Evolutionary conservation across 2,888 invertebrate species (phyloP).

Genomic region (Coenonympha glycerion): DNA sequence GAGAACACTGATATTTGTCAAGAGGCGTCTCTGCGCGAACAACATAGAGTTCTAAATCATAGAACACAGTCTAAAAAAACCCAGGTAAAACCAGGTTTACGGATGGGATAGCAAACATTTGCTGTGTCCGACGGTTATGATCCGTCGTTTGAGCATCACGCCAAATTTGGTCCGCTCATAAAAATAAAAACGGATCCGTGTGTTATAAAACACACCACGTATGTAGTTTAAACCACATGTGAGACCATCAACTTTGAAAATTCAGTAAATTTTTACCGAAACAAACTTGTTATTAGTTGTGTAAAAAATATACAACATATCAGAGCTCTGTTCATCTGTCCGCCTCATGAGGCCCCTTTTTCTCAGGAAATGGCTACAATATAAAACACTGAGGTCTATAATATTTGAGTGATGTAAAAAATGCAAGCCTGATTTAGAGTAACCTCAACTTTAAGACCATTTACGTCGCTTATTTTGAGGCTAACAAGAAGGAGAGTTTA

Average conservation of each 20-base stretch:
- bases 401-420: no score
- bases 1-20: constrained; percentile 43
- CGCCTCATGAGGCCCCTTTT: no score
- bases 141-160: constrained; percentile 65
- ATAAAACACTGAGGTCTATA: no score
- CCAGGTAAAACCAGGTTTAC: constrained; percentile 52
- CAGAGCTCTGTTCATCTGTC: no score
- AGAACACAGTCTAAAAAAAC: constrained; percentile 41
- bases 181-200: constrained; percentile 63
- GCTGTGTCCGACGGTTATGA: constrained; percentile 69
- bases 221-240: constrained; percentile 43
- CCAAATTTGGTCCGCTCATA: constrained; percentile 67
- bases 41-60: constrained; percentile 38
- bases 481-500: no score
- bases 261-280: constrained; percentile 2
- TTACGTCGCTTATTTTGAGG: no score
- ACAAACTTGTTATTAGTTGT: background rate
- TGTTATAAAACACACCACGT: constrained; percentile 52
- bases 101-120: constrained; percentile 64
- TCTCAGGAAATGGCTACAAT: no score
- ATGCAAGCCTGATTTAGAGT: no score
- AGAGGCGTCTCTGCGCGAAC: constrained; percentile 38
- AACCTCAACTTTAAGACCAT: no score
- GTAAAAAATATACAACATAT: background rate
- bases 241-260: constrained; percentile 21